A percentile compares a stretch with the other conserved stretches of the same genome.
phyloP scores from a whole-genome alignment of 2,113 vertebrate genomes.

The Mungos mungo region DNA sequence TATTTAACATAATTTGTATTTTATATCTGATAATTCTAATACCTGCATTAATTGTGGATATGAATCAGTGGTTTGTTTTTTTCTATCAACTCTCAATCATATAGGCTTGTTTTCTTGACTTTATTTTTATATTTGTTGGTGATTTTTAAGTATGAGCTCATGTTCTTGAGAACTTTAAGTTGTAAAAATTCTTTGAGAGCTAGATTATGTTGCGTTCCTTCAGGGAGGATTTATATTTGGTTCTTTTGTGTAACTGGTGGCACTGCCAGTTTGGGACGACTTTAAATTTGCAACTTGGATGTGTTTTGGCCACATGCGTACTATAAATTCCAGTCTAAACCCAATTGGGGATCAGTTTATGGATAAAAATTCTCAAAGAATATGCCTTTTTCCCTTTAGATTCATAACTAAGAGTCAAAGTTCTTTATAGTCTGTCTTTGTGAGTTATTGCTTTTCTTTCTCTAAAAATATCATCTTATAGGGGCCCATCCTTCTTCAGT shows the following conservation, averaged over 20 bases:
- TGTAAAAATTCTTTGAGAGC: neutral
- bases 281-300: constrained; percentile 1
- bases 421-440: neutral
- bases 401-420: neutral
- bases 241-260: neutral
- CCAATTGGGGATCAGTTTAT: neutral
- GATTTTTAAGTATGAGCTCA: neutral
- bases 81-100: neutral
- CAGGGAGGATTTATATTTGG: neutral
- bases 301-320: neutral
- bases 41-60: neutral
- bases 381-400: neutral
- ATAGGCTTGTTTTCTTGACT: neutral
- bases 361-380: neutral
- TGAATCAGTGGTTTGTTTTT: neutral
- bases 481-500: neutral
- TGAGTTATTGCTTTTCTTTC: neutral
- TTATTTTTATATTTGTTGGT: neutral
- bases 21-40: neutral
- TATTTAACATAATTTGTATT: neutral
- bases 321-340: neutral
- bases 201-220: neutral
- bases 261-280: neutral
- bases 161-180: neutral
- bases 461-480: neutral